phyloP scores from a whole-genome alignment of 2,797 vertebrate species.

The Hybognathus amarus region DNA sequence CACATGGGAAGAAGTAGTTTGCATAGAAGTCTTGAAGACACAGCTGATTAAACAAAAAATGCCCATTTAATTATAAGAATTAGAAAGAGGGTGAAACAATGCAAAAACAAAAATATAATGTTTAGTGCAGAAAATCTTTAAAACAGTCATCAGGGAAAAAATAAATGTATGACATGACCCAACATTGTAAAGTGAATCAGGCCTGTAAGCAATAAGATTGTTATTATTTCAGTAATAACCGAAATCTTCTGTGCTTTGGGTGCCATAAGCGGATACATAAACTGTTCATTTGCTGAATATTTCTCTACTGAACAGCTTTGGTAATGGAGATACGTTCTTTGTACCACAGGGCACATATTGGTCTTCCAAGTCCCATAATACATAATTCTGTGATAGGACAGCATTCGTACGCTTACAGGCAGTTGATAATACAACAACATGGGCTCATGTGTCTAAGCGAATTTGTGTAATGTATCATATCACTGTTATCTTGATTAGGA shows the following conservation, averaged over 20 bases:
- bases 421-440: background rate
- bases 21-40: no score
- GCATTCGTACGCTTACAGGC: background rate
- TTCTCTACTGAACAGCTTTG: background rate
- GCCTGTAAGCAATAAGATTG: background rate
- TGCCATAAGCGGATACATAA: background rate
- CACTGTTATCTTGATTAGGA: conserved; percentile 6
- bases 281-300: background rate
- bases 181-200: background rate
- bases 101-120: background rate
- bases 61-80: background rate
- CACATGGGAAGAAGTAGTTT: no score
- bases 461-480: background rate
- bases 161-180: background rate
- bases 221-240: background rate
- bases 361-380: background rate
- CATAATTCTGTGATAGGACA: background rate
- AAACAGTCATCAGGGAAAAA: background rate
- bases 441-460: background rate
- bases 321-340: background rate
- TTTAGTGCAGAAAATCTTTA: background rate
- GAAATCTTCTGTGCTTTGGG: background rate
- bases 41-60: background rate
- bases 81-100: background rate
- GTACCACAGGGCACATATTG: background rate